Evolutionary conservation across 2,888 invertebrate genomes (phyloP).

Genomic region (Trilocha varians): DNA sequence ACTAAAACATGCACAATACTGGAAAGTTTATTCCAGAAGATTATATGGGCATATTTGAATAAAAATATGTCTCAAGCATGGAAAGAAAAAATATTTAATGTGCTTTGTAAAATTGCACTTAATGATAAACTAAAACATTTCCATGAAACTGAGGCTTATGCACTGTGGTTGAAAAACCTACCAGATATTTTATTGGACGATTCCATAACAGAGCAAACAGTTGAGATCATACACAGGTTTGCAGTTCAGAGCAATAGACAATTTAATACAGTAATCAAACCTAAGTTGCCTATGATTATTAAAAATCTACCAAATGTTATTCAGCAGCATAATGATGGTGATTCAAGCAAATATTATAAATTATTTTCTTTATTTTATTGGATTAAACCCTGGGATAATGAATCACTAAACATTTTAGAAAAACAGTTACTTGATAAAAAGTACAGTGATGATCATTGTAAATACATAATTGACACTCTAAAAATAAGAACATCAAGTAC

Average conservation of each 20-base stretch:
- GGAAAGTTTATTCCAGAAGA: slow-evolving; percentile 47
- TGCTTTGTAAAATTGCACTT: slow-evolving; percentile 57
- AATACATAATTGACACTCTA: slow-evolving; percentile 54
- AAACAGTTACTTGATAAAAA: slow-evolving; percentile 43
- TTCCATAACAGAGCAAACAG: slow-evolving; percentile 58
- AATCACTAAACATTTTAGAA: slow-evolving; percentile 53
- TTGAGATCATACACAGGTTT: slow-evolving; percentile 73
- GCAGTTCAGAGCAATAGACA: slow-evolving; percentile 66
- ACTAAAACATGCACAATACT: slow-evolving; percentile 40
- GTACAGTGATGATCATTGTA: slow-evolving; percentile 45
- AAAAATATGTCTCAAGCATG: slow-evolving; percentile 31
- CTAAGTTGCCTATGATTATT: slow-evolving; percentile 57
- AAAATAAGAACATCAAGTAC: slow-evolving; percentile 38
- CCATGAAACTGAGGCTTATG: slow-evolving; percentile 50
- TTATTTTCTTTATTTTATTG: slow-evolving; percentile 71
- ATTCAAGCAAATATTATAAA: slow-evolving; percentile 57
- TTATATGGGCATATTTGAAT: slow-evolving; percentile 50
- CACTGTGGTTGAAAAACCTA: slow-evolving; percentile 66
- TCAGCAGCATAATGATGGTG: slow-evolving; percentile 46
- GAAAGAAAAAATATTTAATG: slow-evolving; percentile 50
- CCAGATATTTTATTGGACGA: slow-evolving; percentile 71
- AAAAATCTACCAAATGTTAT: slow-evolving; percentile 48
- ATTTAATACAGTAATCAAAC: slow-evolving; percentile 63
- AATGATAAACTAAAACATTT: slow-evolving; percentile 51
- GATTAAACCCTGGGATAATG: slow-evolving; percentile 55